phyloP scores from a whole-genome alignment of 2,797 vertebrate species.

The Coregonus sp. region DNA sequence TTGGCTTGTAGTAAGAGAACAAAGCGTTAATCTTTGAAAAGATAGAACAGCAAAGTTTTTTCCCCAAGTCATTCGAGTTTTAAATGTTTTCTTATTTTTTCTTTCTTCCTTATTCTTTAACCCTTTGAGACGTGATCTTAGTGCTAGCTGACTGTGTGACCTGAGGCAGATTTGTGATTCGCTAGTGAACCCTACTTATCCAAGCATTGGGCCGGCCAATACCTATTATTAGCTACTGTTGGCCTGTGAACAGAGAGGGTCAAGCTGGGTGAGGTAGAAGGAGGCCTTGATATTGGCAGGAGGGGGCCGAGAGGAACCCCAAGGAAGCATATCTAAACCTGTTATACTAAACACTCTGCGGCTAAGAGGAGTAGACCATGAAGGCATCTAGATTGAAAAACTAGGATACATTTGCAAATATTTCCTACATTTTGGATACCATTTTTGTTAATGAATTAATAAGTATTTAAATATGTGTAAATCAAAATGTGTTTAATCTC shows the following conservation, averaged over 20 bases:
- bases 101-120: conserved; percentile 49
- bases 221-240: conserved; percentile 65
- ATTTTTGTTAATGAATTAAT: background rate
- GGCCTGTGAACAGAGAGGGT: conserved; percentile 27
- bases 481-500: background rate
- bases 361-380: background rate
- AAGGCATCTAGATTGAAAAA: background rate
- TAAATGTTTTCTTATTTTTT: conserved; percentile 49
- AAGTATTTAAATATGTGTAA: background rate
- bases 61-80: conserved; percentile 68
- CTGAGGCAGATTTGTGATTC: conserved; percentile 58
- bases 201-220: conserved; percentile 64
- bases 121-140: conserved; percentile 41
- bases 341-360: background rate
- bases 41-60: conserved; percentile 54
- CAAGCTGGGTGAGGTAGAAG: conserved; percentile 28
- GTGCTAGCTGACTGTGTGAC: conserved; percentile 52
- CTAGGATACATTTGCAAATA: background rate
- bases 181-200: conserved; percentile 59
- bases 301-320: conserved; percentile 13
- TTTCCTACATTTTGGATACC: background rate
- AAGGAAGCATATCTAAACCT: background rate
- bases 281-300: conserved; percentile 20
- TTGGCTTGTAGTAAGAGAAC: conserved; percentile 59
- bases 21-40: conserved; percentile 67